Base-by-base conservation (phyloP, 2,797 vertebrate species). In the Sebastes hubbsi region DNA sequence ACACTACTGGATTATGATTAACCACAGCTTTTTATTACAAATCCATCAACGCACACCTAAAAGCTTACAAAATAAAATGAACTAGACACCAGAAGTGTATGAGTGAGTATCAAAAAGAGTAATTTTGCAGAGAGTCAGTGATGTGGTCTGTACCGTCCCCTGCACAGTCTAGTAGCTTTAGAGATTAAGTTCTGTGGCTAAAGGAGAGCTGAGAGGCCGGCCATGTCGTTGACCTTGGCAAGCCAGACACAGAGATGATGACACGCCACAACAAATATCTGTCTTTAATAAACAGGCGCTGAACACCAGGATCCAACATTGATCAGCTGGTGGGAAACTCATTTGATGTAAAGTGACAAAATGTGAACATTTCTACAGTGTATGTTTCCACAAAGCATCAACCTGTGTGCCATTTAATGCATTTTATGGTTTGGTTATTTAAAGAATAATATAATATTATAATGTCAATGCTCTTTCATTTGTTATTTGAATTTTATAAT, bases 141-240 rank as follows among this genome's bases (percentile, higher is more conserved):
- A 61, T 72, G 75, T 60, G 64, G 67, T 49, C 52, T 76, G 70
- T 29, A 32, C 34, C 42, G 63, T 71, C 77, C 56, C 75, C 74
- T 82, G 79, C 84, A 81, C 83, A 81, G 76, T 85, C 81, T 67
- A 61, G 58, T 78, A 85, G 75, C 46, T 46, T 84, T 78, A 87
- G 63, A 78, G 83, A 86, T 86, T 75, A 87, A 78, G 76, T 83
- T 81, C 27, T 75, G 77, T 58, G 83, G 78, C 85, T 83, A 52
- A 82, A 81, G 84, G 62, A 72, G 87, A 90, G 78, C 69, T 70
- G 81, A 82, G 82, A 85, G 81, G 80, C 72, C 46, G 80, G 78
- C 72, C 59, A 46, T 83, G 87, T 83, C 72, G 78, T 63, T 90
- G 90, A 93, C 92, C 91, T 93, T 92, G 89, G 87, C 77, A 70